A percentile compares a stretch with the other conserved stretches of the same genome.
phyloP scores from a whole-genome alignment of 2,113 vertebrate species.

The Colaptes auratus region DNA sequence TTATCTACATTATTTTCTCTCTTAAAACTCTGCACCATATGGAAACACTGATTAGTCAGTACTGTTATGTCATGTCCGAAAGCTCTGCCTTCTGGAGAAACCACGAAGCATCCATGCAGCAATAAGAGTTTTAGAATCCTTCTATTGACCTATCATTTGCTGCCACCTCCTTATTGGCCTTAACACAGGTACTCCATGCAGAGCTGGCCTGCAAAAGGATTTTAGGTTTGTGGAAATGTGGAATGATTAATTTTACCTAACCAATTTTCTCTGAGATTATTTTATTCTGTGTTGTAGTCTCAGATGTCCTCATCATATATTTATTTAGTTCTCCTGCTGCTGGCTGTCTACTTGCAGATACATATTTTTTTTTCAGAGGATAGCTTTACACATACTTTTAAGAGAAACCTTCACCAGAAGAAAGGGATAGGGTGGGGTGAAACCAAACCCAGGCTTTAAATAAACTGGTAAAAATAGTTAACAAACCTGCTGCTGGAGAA shows the following conservation, averaged over 20 bases:
- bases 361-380: slow-evolving; percentile 4
- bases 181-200: not conserved
- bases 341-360: not conserved
- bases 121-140: not conserved
- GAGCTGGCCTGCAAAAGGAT: not conserved
- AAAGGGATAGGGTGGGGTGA: not conserved
- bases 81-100: slow-evolving; percentile 12
- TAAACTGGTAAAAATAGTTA: not conserved
- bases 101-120: not conserved
- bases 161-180: not conserved
- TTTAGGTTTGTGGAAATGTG: not conserved
- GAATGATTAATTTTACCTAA: not conserved
- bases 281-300: not conserved
- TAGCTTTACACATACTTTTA: not conserved
- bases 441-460: not conserved
- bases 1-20: not conserved
- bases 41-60: slow-evolving; percentile 20
- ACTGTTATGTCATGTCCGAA: slow-evolving; percentile 19
- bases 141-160: not conserved
- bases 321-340: not conserved
- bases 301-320: not conserved
- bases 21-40: slow-evolving; percentile 16
- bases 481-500: not conserved
- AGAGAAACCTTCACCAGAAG: not conserved
- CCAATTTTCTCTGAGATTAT: not conserved